A percentile compares a stretch with the other conserved stretches of the same genome.
Conservation (phyloP, 2,888 invertebrate genomes). For the Cacoxenus indagator region DNA sequence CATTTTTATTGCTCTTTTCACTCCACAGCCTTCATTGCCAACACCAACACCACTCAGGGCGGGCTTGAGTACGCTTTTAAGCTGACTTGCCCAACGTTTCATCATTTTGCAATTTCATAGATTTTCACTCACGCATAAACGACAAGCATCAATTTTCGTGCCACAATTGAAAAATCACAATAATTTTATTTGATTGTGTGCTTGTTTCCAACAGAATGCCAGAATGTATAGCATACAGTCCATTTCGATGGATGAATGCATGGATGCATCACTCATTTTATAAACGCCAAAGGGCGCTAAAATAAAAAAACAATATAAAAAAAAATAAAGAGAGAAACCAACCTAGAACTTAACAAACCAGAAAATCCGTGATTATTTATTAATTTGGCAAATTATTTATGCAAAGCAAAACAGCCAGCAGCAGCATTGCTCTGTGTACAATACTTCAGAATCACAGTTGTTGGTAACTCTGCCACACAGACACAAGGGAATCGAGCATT, state of each 20-base stretch:
- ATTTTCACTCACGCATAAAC: not conserved
- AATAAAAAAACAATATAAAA: slow-evolving; percentile 10
- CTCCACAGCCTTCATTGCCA: not conserved
- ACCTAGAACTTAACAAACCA: slow-evolving; percentile 51
- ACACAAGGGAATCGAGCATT: not conserved
- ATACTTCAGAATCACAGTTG: not conserved
- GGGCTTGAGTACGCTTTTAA: not conserved
- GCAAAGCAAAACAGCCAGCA: slow-evolving; percentile 39
- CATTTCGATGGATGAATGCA: slow-evolving; percentile 40
- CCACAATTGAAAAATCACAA: slow-evolving; percentile 3
- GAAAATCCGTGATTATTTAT: slow-evolving; percentile 59
- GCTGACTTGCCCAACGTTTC: not conserved
- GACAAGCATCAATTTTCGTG: not conserved
- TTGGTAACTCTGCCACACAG: not conserved
- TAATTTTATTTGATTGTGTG: slow-evolving; percentile 6
- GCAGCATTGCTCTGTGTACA: no score
- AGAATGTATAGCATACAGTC: slow-evolving; percentile 43
- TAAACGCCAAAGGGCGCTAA: not conserved
- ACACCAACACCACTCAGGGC: not conserved
- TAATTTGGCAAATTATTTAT: slow-evolving; percentile 59
- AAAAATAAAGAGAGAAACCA: slow-evolving; percentile 21
- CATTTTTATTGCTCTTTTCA: not conserved
- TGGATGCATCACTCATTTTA: slow-evolving; percentile 43
- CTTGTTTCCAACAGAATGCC: not conserved
- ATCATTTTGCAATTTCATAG: slow-evolving; percentile 4